Evolutionary conservation across 2,888 invertebrate species (phyloP), one percentile per base, ranked within the genome.

Genomic region (Synergus gifuensis): DNA sequence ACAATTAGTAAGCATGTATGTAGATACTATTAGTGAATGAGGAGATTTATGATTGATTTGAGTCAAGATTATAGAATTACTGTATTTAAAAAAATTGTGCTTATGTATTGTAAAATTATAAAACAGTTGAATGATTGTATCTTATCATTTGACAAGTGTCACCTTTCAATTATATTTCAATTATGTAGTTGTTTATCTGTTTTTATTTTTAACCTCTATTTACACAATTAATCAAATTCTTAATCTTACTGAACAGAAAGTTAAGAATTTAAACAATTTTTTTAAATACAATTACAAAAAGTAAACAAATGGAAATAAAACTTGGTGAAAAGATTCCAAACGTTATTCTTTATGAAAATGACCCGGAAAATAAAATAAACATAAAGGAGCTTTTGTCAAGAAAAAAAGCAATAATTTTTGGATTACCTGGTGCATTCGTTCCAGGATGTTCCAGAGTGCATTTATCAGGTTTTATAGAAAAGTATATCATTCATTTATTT

Each of bases 261-360:
- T 66, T 40, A 1, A 3, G 4, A 64, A 28, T 3, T 28, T 28
- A 28, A 28, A 28, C 3, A 36, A 36, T 36, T 36, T 66, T 28
- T 16, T 28, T 12, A 42, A 9, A 64, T 2, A 36, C 5, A 28
- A 2, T 36, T 36, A 22, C 22, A 73, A 44, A 44, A n/a, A 73
- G 1, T 36, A 54, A 78, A 66, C 16, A 76, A 58, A 54, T 54
- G 8, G 14, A 76, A 79, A 46, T 62, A 18, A 79, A 46, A 64
- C 14, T 8, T 18, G 18, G 16, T 4, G 60, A 60, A 18, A 58
- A 60, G 11, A 60, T 60, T 11, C 60, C 22, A 60, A 22, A 18
- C 11, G 4, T 60, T 11, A 4, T 22, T 18, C 22, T 60, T n/a
- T 60, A 60, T n/a, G 60, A 60, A 60, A 22, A 60, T 12, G n/a